Conservation (phyloP, 2,113 vertebrate species). For the Neolamprologus sp. region DNA sequence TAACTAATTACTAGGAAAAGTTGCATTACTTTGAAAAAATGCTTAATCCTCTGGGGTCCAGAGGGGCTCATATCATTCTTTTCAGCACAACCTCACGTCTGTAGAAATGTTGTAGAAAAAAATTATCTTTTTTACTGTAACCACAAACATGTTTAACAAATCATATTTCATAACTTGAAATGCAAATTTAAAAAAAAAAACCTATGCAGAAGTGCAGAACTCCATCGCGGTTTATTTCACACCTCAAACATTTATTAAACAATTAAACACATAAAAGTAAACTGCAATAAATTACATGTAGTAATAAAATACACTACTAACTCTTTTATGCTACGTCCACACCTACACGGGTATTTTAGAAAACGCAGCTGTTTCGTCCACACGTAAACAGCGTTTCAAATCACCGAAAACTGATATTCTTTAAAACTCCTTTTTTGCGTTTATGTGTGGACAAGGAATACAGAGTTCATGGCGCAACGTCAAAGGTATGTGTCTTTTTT, state of each 20-base stretch:
- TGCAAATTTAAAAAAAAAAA: background rate
- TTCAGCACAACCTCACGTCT: no score
- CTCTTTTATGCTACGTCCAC: fast-evolving
- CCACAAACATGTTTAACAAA: background rate
- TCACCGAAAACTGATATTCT: background rate
- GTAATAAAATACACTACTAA: background rate
- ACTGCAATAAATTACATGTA: background rate
- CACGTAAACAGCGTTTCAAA: fast-evolving
- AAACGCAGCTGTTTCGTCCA: background rate
- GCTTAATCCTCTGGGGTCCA: fast-evolving
- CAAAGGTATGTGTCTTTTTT: background rate
- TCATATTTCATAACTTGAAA: background rate
- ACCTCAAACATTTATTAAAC: background rate
- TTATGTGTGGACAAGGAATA: fast-evolving
- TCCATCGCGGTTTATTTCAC: background rate
- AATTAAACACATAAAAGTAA: background rate
- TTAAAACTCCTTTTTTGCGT: background rate
- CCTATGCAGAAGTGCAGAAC: background rate
- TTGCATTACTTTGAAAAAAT: background rate
- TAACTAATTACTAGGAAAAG: background rate
- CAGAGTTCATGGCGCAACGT: fast-evolving
- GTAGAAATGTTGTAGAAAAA: no score
- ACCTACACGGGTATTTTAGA: background rate
- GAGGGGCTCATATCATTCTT: no score
- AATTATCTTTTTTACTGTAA: background rate